Evolutionary conservation across 1,140 invertebrate species (phyloP), one percentile per base, ranked within the genome.

Genomic region (Oedothorax gibbosus): DNA sequence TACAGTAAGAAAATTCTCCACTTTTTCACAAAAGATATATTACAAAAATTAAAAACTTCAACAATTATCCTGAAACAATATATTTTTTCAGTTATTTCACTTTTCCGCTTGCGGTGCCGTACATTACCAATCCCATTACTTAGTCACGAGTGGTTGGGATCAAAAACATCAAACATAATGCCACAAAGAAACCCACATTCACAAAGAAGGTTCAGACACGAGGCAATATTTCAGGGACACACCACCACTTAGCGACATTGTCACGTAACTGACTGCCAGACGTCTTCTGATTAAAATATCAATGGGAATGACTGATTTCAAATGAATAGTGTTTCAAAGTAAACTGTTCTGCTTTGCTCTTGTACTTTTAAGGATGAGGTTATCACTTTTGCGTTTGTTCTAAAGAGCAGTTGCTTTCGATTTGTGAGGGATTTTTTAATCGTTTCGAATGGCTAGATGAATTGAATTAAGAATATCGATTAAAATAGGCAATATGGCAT

Each of bases 201-300:
- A 35, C 35, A 35, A 35, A 35, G 35, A 35, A 35, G 35, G 35
- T 35, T 35, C 35, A 71, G 69, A 71, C 54, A 77, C 11, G 21
- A 64, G 35, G 0, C 54, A 20, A 64, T 77, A 14, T 50, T 49
- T 64, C 75, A 51, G 49, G 60, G 57, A 49, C 75, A 50, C 14
- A 14, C 57, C 18, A 71, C n/a, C 15, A 62, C 35, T 71, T 77
- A 50, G 21, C 75, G 50, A 64, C 11, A 21, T 21, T 53, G 60
- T 64, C 75, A 77, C 75, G 75, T 64, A 64, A 77, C 60, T 62
- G 14, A n/a, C 60, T 51, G 11, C 15, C 35, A 64, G 75, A 77
- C 75, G 75, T 64, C 75, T 77, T 77, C 57, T 35, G 75, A 77
- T 77, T 77, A 77, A 77, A 77, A 77, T 77, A 71, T 71, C 69